phyloP scores from a whole-genome alignment of 2,888 invertebrate genomes.

The Ditula angustiorana region DNA sequence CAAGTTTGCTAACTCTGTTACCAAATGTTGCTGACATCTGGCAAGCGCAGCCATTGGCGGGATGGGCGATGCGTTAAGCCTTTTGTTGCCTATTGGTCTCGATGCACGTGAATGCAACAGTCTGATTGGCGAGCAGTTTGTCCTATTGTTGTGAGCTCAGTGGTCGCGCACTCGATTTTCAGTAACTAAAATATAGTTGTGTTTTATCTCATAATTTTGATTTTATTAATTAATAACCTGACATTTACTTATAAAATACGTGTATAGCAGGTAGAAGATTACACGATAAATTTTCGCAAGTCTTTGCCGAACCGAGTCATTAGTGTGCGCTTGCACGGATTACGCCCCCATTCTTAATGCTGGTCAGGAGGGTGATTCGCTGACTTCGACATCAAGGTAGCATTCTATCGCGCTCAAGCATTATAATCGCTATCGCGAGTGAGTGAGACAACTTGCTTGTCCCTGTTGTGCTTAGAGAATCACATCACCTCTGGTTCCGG shows the following conservation, averaged over 20 bases:
- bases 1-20: constrained; percentile 1
- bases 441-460: too few relatives aligned
- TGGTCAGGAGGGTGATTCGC: too few relatives aligned
- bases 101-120: neutral
- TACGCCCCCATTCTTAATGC: constrained; percentile 13
- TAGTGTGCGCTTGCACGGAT: constrained; percentile 31
- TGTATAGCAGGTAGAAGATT: too few relatives aligned
- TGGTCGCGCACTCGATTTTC: neutral
- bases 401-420: too few relatives aligned
- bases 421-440: too few relatives aligned
- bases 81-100: neutral
- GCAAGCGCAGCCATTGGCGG: constrained; percentile 2
- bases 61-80: neutral
- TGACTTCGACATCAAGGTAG: too few relatives aligned
- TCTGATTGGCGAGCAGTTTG: neutral
- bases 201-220: neutral
- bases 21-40: constrained; percentile 9
- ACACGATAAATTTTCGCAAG: too few relatives aligned
- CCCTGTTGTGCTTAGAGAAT: too few relatives aligned
- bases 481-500: constrained; percentile 10
- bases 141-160: neutral
- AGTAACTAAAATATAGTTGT: neutral
- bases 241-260: too few relatives aligned
- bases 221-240: too few relatives aligned
- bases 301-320: constrained; percentile 16